Base-by-base conservation (phyloP, 2,797 vertebrate genomes). In the Tadarida brasiliensis region DNA sequence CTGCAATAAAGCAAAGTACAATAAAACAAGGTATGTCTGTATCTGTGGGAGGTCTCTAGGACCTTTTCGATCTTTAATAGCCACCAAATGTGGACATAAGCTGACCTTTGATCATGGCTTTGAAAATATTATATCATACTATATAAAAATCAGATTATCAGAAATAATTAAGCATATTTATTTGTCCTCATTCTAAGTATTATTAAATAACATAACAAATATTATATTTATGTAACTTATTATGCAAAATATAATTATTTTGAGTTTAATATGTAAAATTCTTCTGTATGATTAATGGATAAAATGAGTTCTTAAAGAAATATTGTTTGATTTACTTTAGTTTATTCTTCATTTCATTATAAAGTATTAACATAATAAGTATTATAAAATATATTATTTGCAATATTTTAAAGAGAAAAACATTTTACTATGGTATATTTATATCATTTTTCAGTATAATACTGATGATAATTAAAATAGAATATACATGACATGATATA, bases 251-350 rank as follows among this genome's bases (percentile, higher is more conserved):
- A 56, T 61, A 71, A 54, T 22, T n/a, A 24, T 61, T n/a, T 47
- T n/a, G 44, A 74, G 12, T 56, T 89, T 87, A 94, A 59, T 56
- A 47, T 87, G n/a, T 68, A 77, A 78, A 90, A 83, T 68, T 19
- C 1, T 44, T 71, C 28, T 88, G 4, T 33, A 56, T 77, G 39
- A 47, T 44, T 78, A 22, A 71, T 74, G 17, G 24, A 54, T 39
- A 54, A 33, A 84, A 49, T 80, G 7, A 76, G 7, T 87, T 81
- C 47, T 56, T 49, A 87, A 71, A 87, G 33, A 86, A 83, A 81
- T 56, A 89, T 3, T 61, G 11, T 67, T 80, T 89, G 9, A 19
- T 83, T 78, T 82, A 83, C 49, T 87, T 87, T 74, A 71, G 35
- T 14, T 77, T 33, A 82, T 35, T 70, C 3, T 80, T 95, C 3